Evolutionary conservation across 1,140 invertebrate genomes (phyloP), one percentile per base, ranked within the genome.

Genomic region (Globodera rostochiensis): DNA sequence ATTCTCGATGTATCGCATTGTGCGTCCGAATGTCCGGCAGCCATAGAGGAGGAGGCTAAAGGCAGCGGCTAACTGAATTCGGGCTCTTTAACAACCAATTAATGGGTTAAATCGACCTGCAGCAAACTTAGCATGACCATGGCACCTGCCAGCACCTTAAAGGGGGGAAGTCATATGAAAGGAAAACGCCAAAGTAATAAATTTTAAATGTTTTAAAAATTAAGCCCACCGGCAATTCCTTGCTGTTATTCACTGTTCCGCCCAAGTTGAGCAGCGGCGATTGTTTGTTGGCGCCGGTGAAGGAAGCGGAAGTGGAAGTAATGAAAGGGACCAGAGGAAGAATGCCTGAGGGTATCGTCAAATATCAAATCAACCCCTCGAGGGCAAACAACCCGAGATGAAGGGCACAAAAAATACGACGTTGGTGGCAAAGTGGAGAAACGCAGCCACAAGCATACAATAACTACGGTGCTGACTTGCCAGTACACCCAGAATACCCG

Each of bases 351-450:
- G 45, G 47, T 19, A 19, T 64, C 21, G 11, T 45, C 6, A 36
- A 11, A 79, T 36, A 49, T n/a, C 19, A 50, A 21, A 47, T 47
- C 25, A n/a, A n/a, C 64, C 25, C 4, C 47, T 19, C 15, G 9
- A 46, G 60, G 13, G 13, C 13, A 47, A 49, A 64, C 13, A 36
- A 80, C 81, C 81, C 53, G 81, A 73, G 46, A 82, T 73, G 66
- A 82, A 82, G 9, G 81, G 81, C 70, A 82, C 81, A 57, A 82
- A 81, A 74, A 82, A 77, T 21, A 82, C 78, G 66, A 69, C 74
- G 70, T 82, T 82, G 15, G 81, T 69, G 47, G 73, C 36, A 73
- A 70, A 73, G 46, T 64, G 64, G 11, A 82, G 36, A 64, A 82
- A 82, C 19, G 70, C 53, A 19, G 77, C 71, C 21, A 82, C 71